A percentile compares a stretch with the other conserved stretches of the same genome.
Evolutionary conservation across 1,140 invertebrate species (phyloP).

Genomic region (Drosophila willistoni): DNA sequence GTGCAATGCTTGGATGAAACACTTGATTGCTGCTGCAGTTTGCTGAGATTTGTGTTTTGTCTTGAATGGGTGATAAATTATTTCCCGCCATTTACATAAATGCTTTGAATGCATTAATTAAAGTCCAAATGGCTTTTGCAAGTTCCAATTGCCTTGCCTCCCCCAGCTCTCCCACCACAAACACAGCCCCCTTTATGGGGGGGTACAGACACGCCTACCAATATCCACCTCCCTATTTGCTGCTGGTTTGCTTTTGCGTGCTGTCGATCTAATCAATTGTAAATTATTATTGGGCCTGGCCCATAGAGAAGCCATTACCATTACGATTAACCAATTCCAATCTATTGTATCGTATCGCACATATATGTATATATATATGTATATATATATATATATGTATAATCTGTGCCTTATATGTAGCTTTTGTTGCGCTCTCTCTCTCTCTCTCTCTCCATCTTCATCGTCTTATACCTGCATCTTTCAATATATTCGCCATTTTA

Average conservation of each 20-base stretch:
- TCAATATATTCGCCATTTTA: slow-evolving; percentile 72
- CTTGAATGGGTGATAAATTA: slow-evolving; percentile 83
- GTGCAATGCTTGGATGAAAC: slow-evolving; percentile 71
- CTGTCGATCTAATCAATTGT: slow-evolving; percentile 79
- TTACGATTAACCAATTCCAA: slow-evolving; percentile 58
- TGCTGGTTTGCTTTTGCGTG: slow-evolving; percentile 38
- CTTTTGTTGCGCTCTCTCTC: slow-evolving; percentile 34
- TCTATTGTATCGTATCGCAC: slow-evolving; percentile 21
- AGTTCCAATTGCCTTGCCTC: slow-evolving; percentile 53
- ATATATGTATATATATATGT: slow-evolving; percentile 29
- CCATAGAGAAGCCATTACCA: slow-evolving; percentile 75
- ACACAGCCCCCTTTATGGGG: not conserved
- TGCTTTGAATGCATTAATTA: slow-evolving; percentile 82
- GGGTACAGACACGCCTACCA: slow-evolving; percentile 11
- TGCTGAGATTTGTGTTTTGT: slow-evolving; percentile 47
- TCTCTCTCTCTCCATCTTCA: not conserved
- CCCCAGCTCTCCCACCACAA: slow-evolving; percentile 11
- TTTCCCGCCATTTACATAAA: slow-evolving; percentile 83
- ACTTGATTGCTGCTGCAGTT: slow-evolving; percentile 49
- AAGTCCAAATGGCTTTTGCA: slow-evolving; percentile 70
- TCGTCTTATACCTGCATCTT: slow-evolving; percentile 48
- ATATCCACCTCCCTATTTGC: not conserved
- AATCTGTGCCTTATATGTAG: slow-evolving; percentile 27
- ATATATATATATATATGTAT: slow-evolving; percentile 40
- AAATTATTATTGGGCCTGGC: slow-evolving; percentile 78